Evolutionary conservation across 2,113 vertebrate species (phyloP).

Genomic region (Carettochelys insculpta): DNA sequence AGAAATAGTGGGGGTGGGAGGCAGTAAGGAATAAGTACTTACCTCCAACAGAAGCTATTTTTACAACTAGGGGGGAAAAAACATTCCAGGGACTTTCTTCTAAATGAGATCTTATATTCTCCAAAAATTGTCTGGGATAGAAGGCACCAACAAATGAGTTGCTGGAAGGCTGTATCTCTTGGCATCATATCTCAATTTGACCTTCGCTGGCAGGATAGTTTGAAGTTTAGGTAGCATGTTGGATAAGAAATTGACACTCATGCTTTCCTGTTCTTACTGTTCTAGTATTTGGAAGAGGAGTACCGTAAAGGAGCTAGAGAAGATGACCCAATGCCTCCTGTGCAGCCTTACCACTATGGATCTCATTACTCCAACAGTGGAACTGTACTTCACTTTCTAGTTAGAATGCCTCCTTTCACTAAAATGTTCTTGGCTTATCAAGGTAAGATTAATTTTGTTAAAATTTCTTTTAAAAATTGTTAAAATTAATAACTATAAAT

Average conservation of each 20-base stretch:
- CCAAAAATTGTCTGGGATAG: background rate
- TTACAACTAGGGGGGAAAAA: too few relatives aligned
- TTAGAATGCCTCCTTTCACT: constrained; percentile 97
- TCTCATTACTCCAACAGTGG: constrained; percentile 99
- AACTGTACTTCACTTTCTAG: constrained; percentile 96
- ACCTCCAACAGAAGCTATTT: background rate
- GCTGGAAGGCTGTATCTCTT: background rate
- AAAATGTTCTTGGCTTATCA: constrained; percentile 99
- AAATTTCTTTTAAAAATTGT: background rate
- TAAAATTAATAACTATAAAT: too few relatives aligned
- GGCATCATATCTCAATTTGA: background rate
- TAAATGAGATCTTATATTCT: background rate
- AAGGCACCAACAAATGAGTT: background rate
- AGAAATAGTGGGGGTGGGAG: background rate
- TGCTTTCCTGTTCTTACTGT: background rate
- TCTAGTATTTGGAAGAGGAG: constrained; percentile 96
- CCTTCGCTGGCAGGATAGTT: background rate
- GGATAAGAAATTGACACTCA: background rate
- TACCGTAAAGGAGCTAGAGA: constrained; percentile 93
- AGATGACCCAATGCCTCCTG: constrained; percentile 98
- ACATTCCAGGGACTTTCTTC: background rate
- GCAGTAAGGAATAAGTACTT: background rate
- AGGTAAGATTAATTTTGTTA: constrained; percentile 75
- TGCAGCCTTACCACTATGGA: constrained; percentile 98
- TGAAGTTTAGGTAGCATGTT: background rate